Base-by-base conservation (phyloP, 2,797 vertebrate genomes). In the Pseudomugil gertrudae region DNA sequence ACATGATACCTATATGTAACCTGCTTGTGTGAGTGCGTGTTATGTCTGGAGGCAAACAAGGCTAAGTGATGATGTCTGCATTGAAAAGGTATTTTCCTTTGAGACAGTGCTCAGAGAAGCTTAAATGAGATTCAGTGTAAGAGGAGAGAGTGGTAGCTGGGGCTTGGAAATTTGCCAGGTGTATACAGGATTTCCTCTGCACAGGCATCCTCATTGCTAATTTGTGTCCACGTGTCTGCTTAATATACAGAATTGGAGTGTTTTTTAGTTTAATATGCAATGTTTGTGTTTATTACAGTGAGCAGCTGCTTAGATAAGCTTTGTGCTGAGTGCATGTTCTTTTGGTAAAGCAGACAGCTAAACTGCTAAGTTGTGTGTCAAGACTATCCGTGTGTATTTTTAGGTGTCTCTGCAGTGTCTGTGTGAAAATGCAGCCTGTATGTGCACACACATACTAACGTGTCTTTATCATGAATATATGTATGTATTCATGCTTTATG, bases 51-150 rank as follows among this genome's bases (percentile, higher is more conserved):
- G 76, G 65, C 61, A 66, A 81, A 76, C 45, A 9, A 66, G 63
- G 72, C 68, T 66, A 69, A 56, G 59, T 58, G 80, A 82, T 82
- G 72, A 81, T 84, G 83, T 84, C 76, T 81, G 78, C 70, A 71
- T 80, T 78, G 70, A 65, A 63, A 76, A 45, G 17, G 59, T 71
- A 36, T 79, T 70, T 72, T 83, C 78, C 76, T 76, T 9, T 32
- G 82, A 89, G 89, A 81, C 29, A 0, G n/a, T 29, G 33, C 73
- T 73, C 57, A 56, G 56, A 48, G 73, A 72, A 71, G 85, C 74
- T 81, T 81, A 82, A 84, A 88, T 84, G 74, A 85, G 79, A 84
- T 80, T 81, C 68, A 70, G 57, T 75, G 83, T 72, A 72, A 79
- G 61, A 77, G 55, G 77, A 72, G 61, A 77, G 69, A 86, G 79